Evolutionary conservation across 2,888 invertebrate genomes (phyloP), one percentile per base, ranked within the genome.

Genomic region (Calliphora vomitoria): DNA sequence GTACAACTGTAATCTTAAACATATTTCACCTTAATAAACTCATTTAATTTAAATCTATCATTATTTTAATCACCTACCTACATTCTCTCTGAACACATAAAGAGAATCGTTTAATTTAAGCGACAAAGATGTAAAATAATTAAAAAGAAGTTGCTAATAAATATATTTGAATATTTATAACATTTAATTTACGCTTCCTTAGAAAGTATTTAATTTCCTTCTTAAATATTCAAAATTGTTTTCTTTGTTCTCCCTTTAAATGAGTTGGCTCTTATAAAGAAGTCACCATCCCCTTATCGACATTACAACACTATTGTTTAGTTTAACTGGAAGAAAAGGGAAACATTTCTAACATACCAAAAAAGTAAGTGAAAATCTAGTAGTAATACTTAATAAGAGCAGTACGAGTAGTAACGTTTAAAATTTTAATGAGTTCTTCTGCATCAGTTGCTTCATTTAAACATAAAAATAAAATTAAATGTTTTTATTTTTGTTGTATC

Each of bases 391-490:
- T 35, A 8, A 25, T 68, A 66, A 1, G 3, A 11, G 44, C 8
- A 66, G 44, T n/a, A 41, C 18, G 35, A 83, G 38, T 53, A 55
- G 15, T 80, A 80, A 62, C 53, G 60, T 38, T 85, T 86, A 80
- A 86, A 89, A 86, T 87, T 89, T 89, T 88, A 89, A 89, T 88
- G 89, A 89, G 88, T 88, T 88, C 86, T 86, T 88, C 84, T 87
- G 87, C 88, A 76, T 82, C 82, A 82, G 82, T 80, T 85, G 76
- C 71, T 74, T 44, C 62, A 85, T 75, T 81, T 62, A 38, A 75
- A 62, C 50, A 62, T 55, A 47, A 62, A 75, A 75, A 81, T 76
- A 41, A 74, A 66, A 79, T 79, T 64, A 76, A 50, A 78, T 60
- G 68, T 69, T 71, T 50, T 50, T 76, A n/a, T 15, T 47, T 75